phyloP scores from a whole-genome alignment of 2,888 invertebrate species.

The Yponomeuta evonymella region DNA sequence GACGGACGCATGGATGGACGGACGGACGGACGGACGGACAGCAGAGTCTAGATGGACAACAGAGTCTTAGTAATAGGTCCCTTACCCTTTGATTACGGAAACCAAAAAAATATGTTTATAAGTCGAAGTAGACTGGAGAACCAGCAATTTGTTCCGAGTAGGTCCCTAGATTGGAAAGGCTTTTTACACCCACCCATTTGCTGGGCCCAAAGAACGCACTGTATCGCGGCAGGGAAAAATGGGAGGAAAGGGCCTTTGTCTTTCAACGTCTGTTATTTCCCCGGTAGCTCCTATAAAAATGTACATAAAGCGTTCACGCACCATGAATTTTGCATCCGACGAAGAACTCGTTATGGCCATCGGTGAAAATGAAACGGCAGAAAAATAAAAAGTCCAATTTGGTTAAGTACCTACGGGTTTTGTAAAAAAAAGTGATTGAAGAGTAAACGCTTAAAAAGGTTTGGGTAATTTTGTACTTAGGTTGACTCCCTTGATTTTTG shows the following conservation, averaged over 20 bases:
- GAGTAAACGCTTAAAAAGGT: too few species aligned
- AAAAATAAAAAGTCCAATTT: background rate
- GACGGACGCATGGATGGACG: too few species aligned
- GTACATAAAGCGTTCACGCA: constrained; percentile 42
- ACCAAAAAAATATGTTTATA: too few species aligned
- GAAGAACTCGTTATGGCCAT: constrained; percentile 49
- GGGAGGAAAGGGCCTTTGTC: constrained; percentile 48
- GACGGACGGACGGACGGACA: too few species aligned
- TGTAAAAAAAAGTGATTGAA: too few species aligned
- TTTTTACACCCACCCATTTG: constrained; percentile 62
- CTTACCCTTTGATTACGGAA: too few species aligned
- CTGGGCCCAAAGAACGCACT: constrained; percentile 50
- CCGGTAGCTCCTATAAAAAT: constrained; percentile 63
- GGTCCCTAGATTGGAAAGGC: constrained; percentile 69
- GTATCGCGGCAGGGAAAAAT: constrained; percentile 48
- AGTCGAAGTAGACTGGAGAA: too few species aligned
- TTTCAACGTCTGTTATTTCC: constrained; percentile 63
- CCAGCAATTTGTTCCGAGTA: constrained; percentile 17
- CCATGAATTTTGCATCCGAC: constrained; percentile 59
- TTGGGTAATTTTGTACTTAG: too few species aligned
- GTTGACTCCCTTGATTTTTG: too few species aligned
- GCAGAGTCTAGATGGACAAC: too few species aligned
- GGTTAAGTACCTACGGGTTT: background rate
- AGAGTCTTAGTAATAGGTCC: too few species aligned
- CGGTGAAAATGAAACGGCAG: constrained; percentile 41